Evolutionary conservation across 1,140 invertebrate genomes (phyloP), one percentile per base, ranked within the genome.

Genomic region (Schlechtendalia chinensis): DNA sequence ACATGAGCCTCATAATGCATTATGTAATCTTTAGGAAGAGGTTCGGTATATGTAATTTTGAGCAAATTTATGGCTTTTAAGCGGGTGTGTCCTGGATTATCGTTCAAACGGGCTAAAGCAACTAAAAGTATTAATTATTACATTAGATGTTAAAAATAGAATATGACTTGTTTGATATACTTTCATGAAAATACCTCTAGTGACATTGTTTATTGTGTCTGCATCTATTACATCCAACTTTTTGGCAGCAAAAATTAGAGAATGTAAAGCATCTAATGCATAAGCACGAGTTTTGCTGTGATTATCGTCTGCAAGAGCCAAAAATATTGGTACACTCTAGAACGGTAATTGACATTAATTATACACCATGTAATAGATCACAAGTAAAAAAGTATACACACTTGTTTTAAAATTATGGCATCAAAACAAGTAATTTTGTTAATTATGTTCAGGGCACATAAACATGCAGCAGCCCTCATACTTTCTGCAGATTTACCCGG

Each of bases 401-500:
- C 75, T 47, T 19, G 75, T 12, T 79, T 61, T 27, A 79, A 79
- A 19, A 79, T 79, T 29, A 10, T 54, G 19, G 63, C 39, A 29
- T 59, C n/a, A 63, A 63, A 63, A 47, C 22, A 27, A 29, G 39
- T 29, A 16, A 63, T 50, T 12, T 79, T 79, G 11, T 59, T 27
- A 29, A 8, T 54, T 27, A 79, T 79, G 27, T 19, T 79, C n/a
- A 63, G 92, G 1, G 96, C 84, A 83, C 93, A 94, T 11, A 91
- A 90, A 4, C 91, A 88, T 14, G 93, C 92, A 58, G 93, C 90
- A 1, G 93, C 93, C 72, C 95, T 88, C 81, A 95, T 89, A 6
- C 93, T 91, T 84, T 92, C 92, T 0, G 94, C 91, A 22, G 90
- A 90, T 39, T 91, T 88, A 0, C 95, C 95, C n/a, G 94, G 92